Evolutionary conservation across 2,888 invertebrate species (phyloP).

Genomic region (Danaus chrysippus): DNA sequence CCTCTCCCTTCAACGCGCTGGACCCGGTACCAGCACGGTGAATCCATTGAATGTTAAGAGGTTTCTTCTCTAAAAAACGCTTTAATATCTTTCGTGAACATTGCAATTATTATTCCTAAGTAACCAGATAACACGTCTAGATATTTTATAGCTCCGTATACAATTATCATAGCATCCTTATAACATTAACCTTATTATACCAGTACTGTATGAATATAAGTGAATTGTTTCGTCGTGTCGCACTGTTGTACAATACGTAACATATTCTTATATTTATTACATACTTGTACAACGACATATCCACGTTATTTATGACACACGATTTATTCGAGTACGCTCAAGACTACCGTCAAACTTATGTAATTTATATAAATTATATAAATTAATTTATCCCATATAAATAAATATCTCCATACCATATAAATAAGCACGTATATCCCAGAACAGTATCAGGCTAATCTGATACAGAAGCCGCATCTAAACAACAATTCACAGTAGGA

Average conservation of each 20-base stretch:
- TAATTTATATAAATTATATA: too few species aligned
- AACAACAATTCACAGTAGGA: not conserved
- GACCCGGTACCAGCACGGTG: too few species aligned
- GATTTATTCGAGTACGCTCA: too few species aligned
- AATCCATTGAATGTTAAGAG: too few species aligned
- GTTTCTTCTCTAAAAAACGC: not conserved
- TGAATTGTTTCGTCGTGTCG: constrained; percentile 5
- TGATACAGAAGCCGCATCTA: constrained; percentile 1
- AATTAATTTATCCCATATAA: too few species aligned
- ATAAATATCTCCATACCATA: too few species aligned
- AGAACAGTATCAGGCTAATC: not conserved
- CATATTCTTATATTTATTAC: not conserved
- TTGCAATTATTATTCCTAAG: not conserved
- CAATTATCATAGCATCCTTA: constrained; percentile 7
- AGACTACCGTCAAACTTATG: too few species aligned
- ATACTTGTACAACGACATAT: not conserved
- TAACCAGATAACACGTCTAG: not conserved
- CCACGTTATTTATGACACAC: too few species aligned
- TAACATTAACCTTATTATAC: constrained; percentile 18
- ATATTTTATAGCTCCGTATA: not conserved
- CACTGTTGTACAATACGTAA: not conserved
- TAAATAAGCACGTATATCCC: not conserved
- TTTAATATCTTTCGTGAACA: too few species aligned
- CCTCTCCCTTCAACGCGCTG: too few species aligned
- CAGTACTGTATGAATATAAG: constrained; percentile 15